Evolutionary conservation across 2,797 vertebrate species (phyloP).

Genomic region (Anguilla obscura): DNA sequence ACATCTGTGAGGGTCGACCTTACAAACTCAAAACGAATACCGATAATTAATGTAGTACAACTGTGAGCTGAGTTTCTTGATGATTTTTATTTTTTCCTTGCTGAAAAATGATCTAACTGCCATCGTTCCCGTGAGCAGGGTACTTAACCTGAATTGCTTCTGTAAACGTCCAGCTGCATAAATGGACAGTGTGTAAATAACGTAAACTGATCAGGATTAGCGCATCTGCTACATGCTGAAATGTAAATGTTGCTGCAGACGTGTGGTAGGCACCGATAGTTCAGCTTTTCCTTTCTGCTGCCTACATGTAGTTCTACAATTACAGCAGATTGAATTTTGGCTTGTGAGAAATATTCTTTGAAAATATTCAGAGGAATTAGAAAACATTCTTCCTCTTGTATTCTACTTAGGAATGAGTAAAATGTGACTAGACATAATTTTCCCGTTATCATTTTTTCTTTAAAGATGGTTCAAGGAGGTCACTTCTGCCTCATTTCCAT

Average conservation of each 20-base stretch:
- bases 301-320: neutral
- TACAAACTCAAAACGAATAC: neutral
- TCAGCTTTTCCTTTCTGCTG: neutral
- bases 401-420: neutral
- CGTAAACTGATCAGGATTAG: neutral
- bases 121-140: neutral
- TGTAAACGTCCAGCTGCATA: neutral
- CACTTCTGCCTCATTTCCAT: neutral
- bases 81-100: neutral
- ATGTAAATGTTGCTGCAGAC: neutral
- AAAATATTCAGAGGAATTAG: neutral
- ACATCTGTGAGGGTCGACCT: neutral
- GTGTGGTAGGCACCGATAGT: neutral
- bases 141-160: neutral
- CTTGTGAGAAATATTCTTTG: no score
- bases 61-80: neutral
- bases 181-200: neutral
- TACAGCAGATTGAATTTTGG: neutral
- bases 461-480: neutral
- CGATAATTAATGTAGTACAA: neutral
- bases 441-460: neutral
- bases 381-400: neutral
- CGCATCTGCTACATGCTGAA: neutral
- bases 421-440: neutral
- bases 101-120: neutral